Evolutionary conservation across 2,888 invertebrate genomes (phyloP).

Genomic region (Tachystola acroxantha): DNA sequence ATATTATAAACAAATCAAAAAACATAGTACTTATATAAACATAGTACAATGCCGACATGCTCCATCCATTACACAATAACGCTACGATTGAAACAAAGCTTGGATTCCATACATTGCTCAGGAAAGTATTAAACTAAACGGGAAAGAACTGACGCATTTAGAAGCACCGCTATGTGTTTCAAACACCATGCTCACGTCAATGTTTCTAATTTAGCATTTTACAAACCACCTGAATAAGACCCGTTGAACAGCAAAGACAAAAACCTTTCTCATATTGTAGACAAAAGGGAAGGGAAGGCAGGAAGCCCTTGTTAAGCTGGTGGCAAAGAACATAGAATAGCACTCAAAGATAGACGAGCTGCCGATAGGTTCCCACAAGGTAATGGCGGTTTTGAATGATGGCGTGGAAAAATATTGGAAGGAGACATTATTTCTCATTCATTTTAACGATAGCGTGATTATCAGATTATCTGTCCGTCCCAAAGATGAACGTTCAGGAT

Average conservation of each 20-base stretch:
- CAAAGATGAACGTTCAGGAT: too few relatives aligned
- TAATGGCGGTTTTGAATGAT: constrained; percentile 20
- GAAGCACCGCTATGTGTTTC: background rate
- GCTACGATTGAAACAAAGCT: too few relatives aligned
- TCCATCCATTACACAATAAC: too few relatives aligned
- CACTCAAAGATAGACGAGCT: constrained; percentile 14
- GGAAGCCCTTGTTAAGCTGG: constrained; percentile 8
- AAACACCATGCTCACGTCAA: background rate
- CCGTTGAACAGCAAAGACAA: background rate
- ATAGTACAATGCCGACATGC: constrained; percentile 1
- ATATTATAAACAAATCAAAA: too few relatives aligned
- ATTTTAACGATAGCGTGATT: too few relatives aligned
- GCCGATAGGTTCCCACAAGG: constrained; percentile 17
- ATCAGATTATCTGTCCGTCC: too few relatives aligned
- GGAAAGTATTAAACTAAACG: too few relatives aligned
- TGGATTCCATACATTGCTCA: too few relatives aligned
- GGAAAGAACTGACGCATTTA: too few relatives aligned
- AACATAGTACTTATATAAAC: background rate
- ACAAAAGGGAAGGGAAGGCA: constrained; percentile 4
- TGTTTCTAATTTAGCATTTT: background rate
- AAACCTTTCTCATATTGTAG: background rate
- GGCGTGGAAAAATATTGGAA: constrained; percentile 16
- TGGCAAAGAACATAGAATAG: constrained; percentile 15
- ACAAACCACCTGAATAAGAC: constrained; percentile 5
- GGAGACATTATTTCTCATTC: too few relatives aligned